A percentile compares a stretch with the other conserved stretches of the same genome.
Conservation (phyloP, 1,140 invertebrate species). For the Littorina saxatilis region DNA sequence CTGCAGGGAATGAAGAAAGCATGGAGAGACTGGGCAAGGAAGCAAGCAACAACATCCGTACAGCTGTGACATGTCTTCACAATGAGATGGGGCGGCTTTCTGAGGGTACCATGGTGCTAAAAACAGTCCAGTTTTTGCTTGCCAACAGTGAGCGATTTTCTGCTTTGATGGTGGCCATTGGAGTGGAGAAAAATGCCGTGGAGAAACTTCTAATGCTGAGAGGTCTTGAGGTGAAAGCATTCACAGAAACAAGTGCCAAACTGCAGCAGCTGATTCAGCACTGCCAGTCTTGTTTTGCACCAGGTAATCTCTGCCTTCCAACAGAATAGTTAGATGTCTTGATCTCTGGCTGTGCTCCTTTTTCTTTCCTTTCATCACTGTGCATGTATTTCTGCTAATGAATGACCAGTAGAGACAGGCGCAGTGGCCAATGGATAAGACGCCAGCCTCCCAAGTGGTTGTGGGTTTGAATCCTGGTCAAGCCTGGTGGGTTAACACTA, state of each 20-base stretch:
- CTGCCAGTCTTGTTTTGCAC: too few species aligned
- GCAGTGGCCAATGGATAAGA: too few species aligned
- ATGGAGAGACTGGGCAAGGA: neutral
- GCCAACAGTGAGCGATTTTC: neutral
- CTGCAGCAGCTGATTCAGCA: neutral
- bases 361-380: too few species aligned
- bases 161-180: neutral
- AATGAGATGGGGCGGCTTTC: neutral
- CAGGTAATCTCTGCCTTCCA: too few species aligned
- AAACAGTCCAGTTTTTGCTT: neutral
- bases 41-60: neutral
- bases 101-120: neutral
- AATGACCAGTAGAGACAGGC: too few species aligned
- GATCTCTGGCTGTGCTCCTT: too few species aligned
- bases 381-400: too few species aligned
- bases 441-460: too few species aligned
- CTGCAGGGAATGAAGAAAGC: neutral
- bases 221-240: neutral
- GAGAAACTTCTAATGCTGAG: neutral
- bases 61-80: neutral
- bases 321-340: too few species aligned
- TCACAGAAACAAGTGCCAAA: neutral
- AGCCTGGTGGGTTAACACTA: too few species aligned
- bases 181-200: neutral
- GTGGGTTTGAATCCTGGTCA: too few species aligned